Evolutionary conservation across 2,797 vertebrate genomes (phyloP).

Genomic region (Pseudomugil tenellus): DNA sequence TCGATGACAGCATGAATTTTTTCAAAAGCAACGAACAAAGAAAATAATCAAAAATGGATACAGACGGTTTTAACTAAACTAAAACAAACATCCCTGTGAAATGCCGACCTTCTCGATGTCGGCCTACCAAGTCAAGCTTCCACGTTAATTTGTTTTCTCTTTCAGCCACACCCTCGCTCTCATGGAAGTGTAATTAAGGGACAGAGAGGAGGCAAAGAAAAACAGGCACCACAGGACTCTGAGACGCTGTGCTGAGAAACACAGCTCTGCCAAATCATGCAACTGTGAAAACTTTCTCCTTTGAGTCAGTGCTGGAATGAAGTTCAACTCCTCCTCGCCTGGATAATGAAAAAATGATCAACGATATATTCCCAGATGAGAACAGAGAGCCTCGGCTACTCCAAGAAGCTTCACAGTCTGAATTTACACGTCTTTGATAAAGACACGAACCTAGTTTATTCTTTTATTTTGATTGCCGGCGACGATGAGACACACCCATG

Average conservation of each 20-base stretch:
- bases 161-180: conserved; percentile 64
- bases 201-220: conserved; percentile 40
- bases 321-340: conserved; percentile 35
- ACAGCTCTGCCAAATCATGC: conserved; percentile 58
- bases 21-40: conserved; percentile 15
- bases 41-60: neutral
- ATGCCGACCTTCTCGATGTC: neutral
- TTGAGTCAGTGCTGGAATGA: conserved; percentile 53
- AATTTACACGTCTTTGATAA: conserved; percentile 30
- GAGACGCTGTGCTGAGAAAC: conserved; percentile 45
- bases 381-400: conserved; percentile 43
- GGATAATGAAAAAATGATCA: conserved; percentile 55
- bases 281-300: conserved; percentile 70
- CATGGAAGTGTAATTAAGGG: conserved; percentile 67
- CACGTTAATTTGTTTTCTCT: conserved; percentile 34
- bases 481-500: conserved; percentile 37
- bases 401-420: conserved; percentile 16
- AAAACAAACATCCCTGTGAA: conserved; percentile 6
- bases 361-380: conserved; percentile 46
- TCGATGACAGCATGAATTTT: conserved; percentile 10
- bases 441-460: conserved; percentile 28
- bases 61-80: conserved; percentile 8
- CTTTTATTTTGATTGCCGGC: conserved; percentile 28
- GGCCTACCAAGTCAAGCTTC: conserved; percentile 23
- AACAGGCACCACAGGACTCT: conserved; percentile 49